Percentiles rank a stretch among this genome's conserved stretches.
These are phyloP conservation scores for Bergia puertoricense DNA, from an alignment of 92 coral and sea anemone species.

Conservation along the genomic window DNA sequence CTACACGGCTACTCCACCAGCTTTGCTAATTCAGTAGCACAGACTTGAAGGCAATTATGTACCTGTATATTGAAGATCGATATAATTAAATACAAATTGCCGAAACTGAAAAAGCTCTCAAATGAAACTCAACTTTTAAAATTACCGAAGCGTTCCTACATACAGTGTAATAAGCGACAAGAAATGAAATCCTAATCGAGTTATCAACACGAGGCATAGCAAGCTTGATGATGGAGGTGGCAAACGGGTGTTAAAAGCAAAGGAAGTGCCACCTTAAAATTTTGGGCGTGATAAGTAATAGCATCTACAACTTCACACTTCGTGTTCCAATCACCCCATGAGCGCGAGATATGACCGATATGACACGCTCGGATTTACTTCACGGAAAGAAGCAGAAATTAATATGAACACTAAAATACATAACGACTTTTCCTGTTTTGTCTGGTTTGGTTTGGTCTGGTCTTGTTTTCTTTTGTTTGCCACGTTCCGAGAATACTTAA, in stretches of 20 bases:
- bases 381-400: background rate
- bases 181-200: background rate
- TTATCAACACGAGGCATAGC: background rate
- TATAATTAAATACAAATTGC: too few species aligned
- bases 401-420: background rate
- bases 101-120: too few species aligned
- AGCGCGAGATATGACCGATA: background rate
- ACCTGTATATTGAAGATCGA: too few species aligned
- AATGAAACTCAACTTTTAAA: too few species aligned
- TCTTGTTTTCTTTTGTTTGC: background rate
- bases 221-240: background rate
- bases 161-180: background rate
- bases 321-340: background rate
- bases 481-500: background rate
- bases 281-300: background rate
- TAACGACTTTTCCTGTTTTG: too few species aligned
- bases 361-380: background rate
- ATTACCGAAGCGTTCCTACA: background rate
- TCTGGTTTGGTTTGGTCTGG: background rate
- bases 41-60: too few species aligned
- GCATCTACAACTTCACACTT: slow-evolving; percentile 17
- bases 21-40: too few species aligned
- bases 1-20: too few species aligned
- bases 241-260: slow-evolving; percentile 29
- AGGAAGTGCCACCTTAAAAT: background rate